These are phyloP conservation scores for Conchocele bisecta DNA, from an alignment of 2,888 invertebrate species.

Conservation along the genomic window DNA sequence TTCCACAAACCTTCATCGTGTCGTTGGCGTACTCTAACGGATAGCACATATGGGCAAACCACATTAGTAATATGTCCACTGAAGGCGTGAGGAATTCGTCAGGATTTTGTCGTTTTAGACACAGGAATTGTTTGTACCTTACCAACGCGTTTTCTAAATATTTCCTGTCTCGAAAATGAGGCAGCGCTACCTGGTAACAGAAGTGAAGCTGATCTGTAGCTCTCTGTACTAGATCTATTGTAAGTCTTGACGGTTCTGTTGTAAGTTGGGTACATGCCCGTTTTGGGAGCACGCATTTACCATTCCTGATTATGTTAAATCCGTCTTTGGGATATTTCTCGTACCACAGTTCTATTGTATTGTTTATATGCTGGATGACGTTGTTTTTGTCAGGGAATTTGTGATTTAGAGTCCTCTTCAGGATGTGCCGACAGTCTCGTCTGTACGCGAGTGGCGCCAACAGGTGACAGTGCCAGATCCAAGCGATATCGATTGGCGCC, in stretches of 20 bases:
- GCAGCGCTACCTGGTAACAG: slow-evolving; percentile 53
- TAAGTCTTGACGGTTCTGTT: slow-evolving; percentile 28
- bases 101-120: slow-evolving; percentile 27
- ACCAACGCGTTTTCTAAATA: slow-evolving; percentile 44
- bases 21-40: slow-evolving; percentile 49
- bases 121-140: slow-evolving; percentile 55
- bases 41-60: slow-evolving; percentile 54
- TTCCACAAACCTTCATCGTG: slow-evolving; percentile 38
- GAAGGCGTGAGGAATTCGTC: slow-evolving; percentile 48
- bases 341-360: slow-evolving; percentile 50
- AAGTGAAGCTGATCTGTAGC: slow-evolving; percentile 45
- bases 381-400: slow-evolving; percentile 5
- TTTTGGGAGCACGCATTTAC: slow-evolving; percentile 23
- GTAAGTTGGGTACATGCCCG: slow-evolving; percentile 29
- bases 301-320: slow-evolving; percentile 47
- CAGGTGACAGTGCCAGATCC: slow-evolving; percentile 54
- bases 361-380: slow-evolving; percentile 32
- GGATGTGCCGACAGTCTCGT: slow-evolving; percentile 42
- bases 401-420: slow-evolving; percentile 35
- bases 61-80: slow-evolving; percentile 51
- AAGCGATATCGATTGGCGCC: slow-evolving; percentile 44
- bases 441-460: slow-evolving; percentile 45
- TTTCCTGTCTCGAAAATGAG: slow-evolving; percentile 48
- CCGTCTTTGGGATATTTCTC: slow-evolving; percentile 39
- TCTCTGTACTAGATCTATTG: slow-evolving; percentile 18